These are phyloP conservation scores for Cepaea hortensis DNA, from an alignment of 2,888 invertebrate genomes.

Conservation along the genomic window DNA sequence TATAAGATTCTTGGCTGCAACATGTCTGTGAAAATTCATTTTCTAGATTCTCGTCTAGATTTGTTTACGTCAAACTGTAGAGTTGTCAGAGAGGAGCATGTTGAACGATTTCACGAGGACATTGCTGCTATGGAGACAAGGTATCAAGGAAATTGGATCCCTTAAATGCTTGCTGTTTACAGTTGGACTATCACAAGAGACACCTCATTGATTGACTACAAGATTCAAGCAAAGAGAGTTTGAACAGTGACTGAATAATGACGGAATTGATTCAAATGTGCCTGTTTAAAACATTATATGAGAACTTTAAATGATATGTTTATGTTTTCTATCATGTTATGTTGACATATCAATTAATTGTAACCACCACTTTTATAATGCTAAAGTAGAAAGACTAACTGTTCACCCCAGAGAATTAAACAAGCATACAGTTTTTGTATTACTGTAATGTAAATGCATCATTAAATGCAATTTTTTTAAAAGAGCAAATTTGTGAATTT, in stretches of 20 bases:
- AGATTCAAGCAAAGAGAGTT: neutral
- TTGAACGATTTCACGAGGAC: neutral
- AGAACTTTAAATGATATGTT: neutral
- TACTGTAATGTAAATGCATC: neutral
- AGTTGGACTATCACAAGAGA: neutral
- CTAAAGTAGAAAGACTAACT: neutral
- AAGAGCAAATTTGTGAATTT: neutral
- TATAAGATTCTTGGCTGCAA: too few species aligned
- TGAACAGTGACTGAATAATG: neutral
- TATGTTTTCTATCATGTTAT: neutral
- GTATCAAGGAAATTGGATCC: neutral
- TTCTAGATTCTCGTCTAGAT: neutral
- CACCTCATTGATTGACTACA: neutral
- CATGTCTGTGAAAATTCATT: too few species aligned
- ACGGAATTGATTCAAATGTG: neutral
- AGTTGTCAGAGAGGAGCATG: neutral
- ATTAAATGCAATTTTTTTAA: too few species aligned
- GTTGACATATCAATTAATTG: neutral
- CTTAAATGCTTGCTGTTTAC: neutral
- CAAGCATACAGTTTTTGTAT: neutral
- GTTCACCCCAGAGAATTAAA: neutral
- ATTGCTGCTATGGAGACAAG: constrained; percentile 1
- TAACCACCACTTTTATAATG: neutral
- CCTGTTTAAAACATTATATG: neutral
- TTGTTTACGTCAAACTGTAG: neutral